These are phyloP conservation scores for Trissolcus japonicus DNA, from an alignment of 2,888 invertebrate genomes.

Conservation along the genomic window DNA sequence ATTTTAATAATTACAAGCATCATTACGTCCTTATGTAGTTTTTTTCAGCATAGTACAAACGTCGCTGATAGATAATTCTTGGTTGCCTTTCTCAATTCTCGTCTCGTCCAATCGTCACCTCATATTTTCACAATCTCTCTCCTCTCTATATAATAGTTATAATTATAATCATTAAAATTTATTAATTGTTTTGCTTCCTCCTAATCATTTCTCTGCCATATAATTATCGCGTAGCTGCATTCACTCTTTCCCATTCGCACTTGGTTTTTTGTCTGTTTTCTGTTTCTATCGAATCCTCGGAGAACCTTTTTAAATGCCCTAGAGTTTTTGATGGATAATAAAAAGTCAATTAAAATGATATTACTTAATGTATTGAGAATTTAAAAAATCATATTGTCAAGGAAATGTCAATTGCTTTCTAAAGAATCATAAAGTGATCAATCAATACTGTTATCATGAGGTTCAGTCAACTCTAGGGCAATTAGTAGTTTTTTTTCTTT, in stretches of 20 bases:
- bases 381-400: too few relatives aligned
- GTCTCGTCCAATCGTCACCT: constrained; percentile 19
- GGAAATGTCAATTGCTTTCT: too few relatives aligned
- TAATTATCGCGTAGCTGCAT: constrained; percentile 37
- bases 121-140: constrained; percentile 30
- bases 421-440: too few relatives aligned
- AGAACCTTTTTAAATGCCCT: constrained; percentile 31
- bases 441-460: background rate
- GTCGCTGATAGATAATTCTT: constrained; percentile 65
- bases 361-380: too few relatives aligned
- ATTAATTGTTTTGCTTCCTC: constrained; percentile 29
- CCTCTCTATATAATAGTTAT: constrained; percentile 49
- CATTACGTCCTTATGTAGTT: constrained; percentile 74
- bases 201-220: constrained; percentile 48
- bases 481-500: constrained; percentile 17
- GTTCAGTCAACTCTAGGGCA: constrained; percentile 19
- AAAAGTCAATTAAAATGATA: background rate
- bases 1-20: constrained; percentile 76
- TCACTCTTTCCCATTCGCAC: constrained; percentile 52
- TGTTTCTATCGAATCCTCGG: constrained; percentile 39
- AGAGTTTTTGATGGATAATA: constrained; percentile 10
- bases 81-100: constrained; percentile 54
- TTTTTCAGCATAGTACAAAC: constrained; percentile 69
- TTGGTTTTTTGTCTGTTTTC: constrained; percentile 5
- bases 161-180: constrained; percentile 52